phyloP scores from a whole-genome alignment of 2,113 vertebrate species.

The Lophius piscatorius region DNA sequence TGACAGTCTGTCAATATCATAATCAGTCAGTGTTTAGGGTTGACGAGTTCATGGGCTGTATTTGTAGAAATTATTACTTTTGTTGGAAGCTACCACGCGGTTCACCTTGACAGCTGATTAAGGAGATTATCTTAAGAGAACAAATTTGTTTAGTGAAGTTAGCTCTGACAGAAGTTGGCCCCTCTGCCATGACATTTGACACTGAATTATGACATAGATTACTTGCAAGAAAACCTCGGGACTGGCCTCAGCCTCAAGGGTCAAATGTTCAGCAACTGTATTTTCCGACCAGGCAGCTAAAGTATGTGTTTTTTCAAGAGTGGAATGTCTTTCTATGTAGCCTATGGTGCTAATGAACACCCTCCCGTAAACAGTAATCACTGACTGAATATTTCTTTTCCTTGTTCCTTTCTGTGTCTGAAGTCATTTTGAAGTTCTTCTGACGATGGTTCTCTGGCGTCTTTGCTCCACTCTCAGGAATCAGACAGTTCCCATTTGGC shows the following conservation, averaged over 20 bases:
- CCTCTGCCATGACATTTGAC: neutral
- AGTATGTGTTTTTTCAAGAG: neutral
- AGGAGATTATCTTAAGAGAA: slow-evolving; percentile 11
- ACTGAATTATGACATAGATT: slow-evolving; percentile 8
- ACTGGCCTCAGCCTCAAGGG: slow-evolving; percentile 4
- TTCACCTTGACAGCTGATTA: slow-evolving; percentile 37
- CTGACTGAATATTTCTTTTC: neutral
- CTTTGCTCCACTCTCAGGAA: slow-evolving; percentile 41
- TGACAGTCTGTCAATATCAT: neutral
- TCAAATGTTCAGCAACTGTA: slow-evolving; percentile 28
- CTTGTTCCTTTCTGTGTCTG: neutral
- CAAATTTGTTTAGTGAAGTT: neutral
- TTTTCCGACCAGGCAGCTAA: neutral
- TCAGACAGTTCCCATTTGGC: slow-evolving; percentile 42
- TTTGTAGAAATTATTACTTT: slow-evolving; percentile 6
- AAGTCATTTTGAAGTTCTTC: slow-evolving; percentile 34
- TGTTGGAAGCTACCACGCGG: slow-evolving; percentile 5
- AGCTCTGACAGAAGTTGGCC: neutral
- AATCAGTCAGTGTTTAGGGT: neutral
- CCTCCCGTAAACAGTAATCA: slow-evolving; percentile 3
- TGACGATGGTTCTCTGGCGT: slow-evolving; percentile 56
- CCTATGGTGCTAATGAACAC: neutral
- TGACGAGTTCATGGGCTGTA: neutral
- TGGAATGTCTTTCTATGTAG: neutral
- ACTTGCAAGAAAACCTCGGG: neutral